phyloP scores from a whole-genome alignment of 2,888 invertebrate species.

The Xestia ashworthii region DNA sequence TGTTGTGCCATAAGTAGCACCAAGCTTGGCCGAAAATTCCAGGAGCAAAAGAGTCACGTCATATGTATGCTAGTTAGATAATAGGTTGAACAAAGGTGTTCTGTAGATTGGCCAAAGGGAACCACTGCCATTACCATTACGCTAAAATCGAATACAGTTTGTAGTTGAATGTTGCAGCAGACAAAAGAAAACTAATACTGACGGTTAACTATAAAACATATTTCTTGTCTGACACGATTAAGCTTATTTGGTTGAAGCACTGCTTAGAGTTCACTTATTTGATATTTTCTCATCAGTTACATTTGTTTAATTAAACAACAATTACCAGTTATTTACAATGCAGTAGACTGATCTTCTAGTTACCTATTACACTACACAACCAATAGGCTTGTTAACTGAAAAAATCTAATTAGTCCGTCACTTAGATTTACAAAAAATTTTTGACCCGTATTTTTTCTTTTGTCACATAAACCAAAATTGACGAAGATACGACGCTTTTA shows the following conservation, averaged over 20 bases:
- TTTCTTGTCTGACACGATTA: not conserved
- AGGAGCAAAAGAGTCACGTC: too few species aligned
- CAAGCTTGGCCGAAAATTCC: too few species aligned
- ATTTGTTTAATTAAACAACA: constrained; percentile 1
- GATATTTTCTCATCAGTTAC: not conserved
- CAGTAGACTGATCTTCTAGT: not conserved
- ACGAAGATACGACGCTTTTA: too few species aligned
- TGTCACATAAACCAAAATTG: too few species aligned
- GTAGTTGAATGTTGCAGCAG: not conserved
- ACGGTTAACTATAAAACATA: not conserved
- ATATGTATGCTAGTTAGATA: not conserved
- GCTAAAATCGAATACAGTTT: not conserved
- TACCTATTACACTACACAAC: not conserved
- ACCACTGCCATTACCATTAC: not conserved
- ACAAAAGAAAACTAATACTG: not conserved
- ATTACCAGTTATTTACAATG: not conserved
- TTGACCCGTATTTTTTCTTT: too few species aligned
- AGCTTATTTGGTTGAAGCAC: not conserved
- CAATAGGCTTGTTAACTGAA: too few species aligned
- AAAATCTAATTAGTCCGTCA: too few species aligned
- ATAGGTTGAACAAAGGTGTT: not conserved
- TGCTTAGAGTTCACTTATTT: not conserved
- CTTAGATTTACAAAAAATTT: too few species aligned
- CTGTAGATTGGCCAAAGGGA: not conserved
- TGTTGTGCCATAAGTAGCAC: too few species aligned